Conservation (phyloP, 2,797 vertebrate genomes). For the Hydrolagus colliei region DNA sequence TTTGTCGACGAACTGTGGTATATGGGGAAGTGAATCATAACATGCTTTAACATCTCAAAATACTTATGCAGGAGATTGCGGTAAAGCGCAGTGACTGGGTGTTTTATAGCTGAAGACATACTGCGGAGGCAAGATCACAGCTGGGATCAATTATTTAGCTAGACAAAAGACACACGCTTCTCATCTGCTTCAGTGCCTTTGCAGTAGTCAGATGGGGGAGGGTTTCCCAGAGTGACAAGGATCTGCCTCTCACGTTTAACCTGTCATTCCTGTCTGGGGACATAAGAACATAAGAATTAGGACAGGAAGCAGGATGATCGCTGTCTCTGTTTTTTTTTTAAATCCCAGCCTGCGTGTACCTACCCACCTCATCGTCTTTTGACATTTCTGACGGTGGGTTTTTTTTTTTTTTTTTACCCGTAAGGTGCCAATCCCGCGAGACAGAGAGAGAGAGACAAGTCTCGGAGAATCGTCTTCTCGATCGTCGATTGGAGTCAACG, state of each 20-base stretch:
- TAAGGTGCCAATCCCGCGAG: not conserved
- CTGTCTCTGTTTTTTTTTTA: not conserved
- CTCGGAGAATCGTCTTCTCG: no score
- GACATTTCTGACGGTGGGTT: not conserved
- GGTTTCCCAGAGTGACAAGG: not conserved
- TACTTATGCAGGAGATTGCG: constrained; percentile 1
- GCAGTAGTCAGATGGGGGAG: not conserved
- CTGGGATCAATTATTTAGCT: constrained; percentile 22
- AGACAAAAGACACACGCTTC: constrained; percentile 3
- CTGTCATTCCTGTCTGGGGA: not conserved
- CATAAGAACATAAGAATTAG: no score
- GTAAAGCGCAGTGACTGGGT: constrained; percentile 9
- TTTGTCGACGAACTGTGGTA: not conserved
- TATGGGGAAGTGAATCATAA: not conserved
- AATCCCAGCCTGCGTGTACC: not conserved
- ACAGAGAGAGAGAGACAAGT: not conserved
- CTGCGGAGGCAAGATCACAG: constrained; percentile 24
- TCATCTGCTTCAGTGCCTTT: not conserved
- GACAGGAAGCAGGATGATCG: not conserved
- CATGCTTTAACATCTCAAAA: not conserved
- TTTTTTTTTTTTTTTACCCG: not conserved
- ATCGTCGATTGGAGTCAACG: no score
- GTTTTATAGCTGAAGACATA: constrained; percentile 6
- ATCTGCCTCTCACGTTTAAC: not conserved
- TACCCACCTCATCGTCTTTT: not conserved